Percentiles rank a stretch among this genome's conserved stretches.
Conservation (phyloP, 2,113 vertebrate genomes). For the Oriolus oriolus region DNA sequence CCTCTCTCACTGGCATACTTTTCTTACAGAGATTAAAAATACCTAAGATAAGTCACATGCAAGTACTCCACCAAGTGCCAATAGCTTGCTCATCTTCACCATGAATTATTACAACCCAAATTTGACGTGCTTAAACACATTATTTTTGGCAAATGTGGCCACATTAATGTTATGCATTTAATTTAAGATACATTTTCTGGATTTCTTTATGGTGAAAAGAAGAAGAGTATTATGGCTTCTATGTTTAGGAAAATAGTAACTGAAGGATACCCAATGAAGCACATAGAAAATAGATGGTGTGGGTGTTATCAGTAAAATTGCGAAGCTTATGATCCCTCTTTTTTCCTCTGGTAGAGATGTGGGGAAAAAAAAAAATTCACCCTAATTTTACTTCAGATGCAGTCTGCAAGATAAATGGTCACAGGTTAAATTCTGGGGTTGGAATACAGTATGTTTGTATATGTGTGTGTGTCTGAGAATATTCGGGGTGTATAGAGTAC, state of each 20-base stretch:
- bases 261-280: neutral
- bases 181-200: neutral
- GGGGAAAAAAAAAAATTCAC: neutral
- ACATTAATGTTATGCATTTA: neutral
- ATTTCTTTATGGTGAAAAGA: neutral
- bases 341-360: neutral
- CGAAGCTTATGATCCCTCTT: accelerated
- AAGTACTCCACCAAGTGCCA: neutral
- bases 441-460: neutral
- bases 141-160: neutral
- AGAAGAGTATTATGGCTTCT: neutral
- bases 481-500: neutral
- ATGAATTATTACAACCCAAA: neutral
- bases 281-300: neutral
- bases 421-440: neutral
- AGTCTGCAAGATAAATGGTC: neutral
- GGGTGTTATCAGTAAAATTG: neutral
- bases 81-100: neutral
- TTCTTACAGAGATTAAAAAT: neutral
- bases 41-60: neutral
- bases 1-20: neutral
- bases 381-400: neutral
- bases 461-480: neutral
- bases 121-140: neutral
- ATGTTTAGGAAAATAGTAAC: neutral